A percentile compares a stretch with the other conserved stretches of the same genome.
Evolutionary conservation across 2,888 invertebrate genomes (phyloP).

Genomic region (Papilio gigon): DNA sequence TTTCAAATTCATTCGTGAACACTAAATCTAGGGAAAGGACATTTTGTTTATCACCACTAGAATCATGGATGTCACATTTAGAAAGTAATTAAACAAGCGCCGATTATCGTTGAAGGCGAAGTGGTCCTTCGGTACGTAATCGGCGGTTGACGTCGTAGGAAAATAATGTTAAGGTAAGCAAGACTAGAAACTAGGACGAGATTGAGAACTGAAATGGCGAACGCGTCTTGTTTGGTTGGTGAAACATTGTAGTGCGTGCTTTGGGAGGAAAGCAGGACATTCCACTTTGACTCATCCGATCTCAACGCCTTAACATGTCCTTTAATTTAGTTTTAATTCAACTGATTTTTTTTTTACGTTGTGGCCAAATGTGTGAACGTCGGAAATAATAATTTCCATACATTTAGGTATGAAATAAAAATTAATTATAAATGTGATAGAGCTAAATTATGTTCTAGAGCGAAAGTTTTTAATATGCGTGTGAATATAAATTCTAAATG

Average conservation of each 20-base stretch:
- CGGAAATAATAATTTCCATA: background rate
- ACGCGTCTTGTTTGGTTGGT: background rate
- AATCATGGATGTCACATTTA: background rate
- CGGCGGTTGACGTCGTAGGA: background rate
- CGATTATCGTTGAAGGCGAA: background rate
- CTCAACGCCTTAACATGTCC: background rate
- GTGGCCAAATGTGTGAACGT: background rate
- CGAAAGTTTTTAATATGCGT: slow-evolving; percentile 33
- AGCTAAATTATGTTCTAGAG: slow-evolving; percentile 28
- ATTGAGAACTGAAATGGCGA: background rate
- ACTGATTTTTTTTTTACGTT: background rate
- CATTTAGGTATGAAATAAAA: slow-evolving; percentile 40
- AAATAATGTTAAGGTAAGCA: background rate
- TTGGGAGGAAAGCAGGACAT: slow-evolving; percentile 16
- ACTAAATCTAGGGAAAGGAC: slow-evolving; percentile 55
- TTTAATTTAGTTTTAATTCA: background rate
- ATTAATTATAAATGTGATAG: slow-evolving; percentile 16
- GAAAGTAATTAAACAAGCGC: background rate
- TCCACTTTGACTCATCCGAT: background rate
- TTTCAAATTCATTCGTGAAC: slow-evolving; percentile 60
- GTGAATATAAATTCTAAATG: slow-evolving; percentile 37
- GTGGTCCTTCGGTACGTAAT: background rate
- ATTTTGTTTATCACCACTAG: slow-evolving; percentile 4
- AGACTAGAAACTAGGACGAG: background rate
- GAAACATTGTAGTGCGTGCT: slow-evolving; percentile 9